These are phyloP conservation scores for Siniperca undulata DNA, from an alignment of 2,797 vertebrate genomes.

Conservation along the genomic window DNA sequence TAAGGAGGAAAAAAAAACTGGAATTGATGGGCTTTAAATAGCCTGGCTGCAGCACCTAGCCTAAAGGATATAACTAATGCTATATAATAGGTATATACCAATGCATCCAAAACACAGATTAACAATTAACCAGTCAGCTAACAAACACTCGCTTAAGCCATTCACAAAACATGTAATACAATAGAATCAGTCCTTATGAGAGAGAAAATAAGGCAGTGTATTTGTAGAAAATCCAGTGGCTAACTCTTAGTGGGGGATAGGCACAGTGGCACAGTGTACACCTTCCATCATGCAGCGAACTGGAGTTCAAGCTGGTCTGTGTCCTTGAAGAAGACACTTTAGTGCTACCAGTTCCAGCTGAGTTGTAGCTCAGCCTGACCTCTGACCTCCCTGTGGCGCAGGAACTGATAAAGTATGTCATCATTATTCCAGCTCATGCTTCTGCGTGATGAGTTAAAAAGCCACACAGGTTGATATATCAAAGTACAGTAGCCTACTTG, in stretches of 20 bases:
- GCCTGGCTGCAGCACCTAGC: conserved; percentile 38
- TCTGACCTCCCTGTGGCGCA: conserved; percentile 30
- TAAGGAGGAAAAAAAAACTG: conserved; percentile 25
- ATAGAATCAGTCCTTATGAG: neutral
- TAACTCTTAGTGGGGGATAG: neutral
- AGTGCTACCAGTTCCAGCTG: conserved; percentile 39
- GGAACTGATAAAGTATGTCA: conserved; percentile 13
- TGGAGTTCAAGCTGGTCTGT: conserved; percentile 27
- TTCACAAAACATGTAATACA: neutral
- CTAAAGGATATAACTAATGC: conserved; percentile 14
- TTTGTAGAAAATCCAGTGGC: neutral
- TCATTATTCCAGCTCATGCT: conserved; percentile 23
- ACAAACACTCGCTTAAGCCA: neutral
- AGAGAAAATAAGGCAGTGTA: neutral
- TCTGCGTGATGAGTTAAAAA: conserved; percentile 14
- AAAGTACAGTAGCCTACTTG: conserved; percentile 30
- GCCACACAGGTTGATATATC: conserved; percentile 29
- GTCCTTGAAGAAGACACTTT: conserved; percentile 55
- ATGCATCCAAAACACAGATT: conserved; percentile 15
- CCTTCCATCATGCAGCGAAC: conserved; percentile 5
- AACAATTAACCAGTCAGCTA: neutral
- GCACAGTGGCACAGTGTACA: neutral
- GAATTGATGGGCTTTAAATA: conserved; percentile 73
- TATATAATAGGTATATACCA: neutral
- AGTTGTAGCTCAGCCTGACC: conserved; percentile 38